Conservation (phyloP, 2,113 vertebrate genomes). For the Brienomyrus longianalis region DNA sequence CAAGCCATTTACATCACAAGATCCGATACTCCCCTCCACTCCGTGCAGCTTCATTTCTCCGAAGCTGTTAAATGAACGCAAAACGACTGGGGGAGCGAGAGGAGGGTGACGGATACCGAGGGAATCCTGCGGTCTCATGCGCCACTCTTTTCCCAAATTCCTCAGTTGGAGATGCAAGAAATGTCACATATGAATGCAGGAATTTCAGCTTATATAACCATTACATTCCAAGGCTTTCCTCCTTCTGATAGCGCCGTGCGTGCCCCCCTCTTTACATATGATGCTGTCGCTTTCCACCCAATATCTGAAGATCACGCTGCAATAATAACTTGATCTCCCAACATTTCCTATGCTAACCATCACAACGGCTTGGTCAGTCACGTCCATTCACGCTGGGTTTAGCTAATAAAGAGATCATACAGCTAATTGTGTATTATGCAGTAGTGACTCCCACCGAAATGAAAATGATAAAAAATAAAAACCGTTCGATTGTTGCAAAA, state of each 20-base stretch:
- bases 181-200: background rate
- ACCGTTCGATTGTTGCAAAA: background rate
- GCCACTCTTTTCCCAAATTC: background rate
- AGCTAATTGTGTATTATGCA: background rate
- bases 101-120: background rate
- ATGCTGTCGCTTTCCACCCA: background rate
- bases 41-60: background rate
- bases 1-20: background rate
- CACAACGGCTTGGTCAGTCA: background rate
- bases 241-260: background rate
- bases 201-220: background rate
- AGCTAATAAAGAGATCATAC: background rate
- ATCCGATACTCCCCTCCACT: background rate
- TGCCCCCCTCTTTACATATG: background rate
- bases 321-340: background rate
- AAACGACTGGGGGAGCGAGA: background rate
- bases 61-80: conserved; percentile 20
- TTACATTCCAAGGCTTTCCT: background rate
- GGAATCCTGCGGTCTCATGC: background rate
- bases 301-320: background rate
- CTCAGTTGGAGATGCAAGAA: background rate
- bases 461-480: background rate
- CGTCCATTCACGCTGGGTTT: background rate
- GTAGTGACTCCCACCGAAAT: background rate
- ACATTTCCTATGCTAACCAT: background rate